phyloP scores from a whole-genome alignment of 2,113 vertebrate genomes.

The Hydropotes inermis region DNA sequence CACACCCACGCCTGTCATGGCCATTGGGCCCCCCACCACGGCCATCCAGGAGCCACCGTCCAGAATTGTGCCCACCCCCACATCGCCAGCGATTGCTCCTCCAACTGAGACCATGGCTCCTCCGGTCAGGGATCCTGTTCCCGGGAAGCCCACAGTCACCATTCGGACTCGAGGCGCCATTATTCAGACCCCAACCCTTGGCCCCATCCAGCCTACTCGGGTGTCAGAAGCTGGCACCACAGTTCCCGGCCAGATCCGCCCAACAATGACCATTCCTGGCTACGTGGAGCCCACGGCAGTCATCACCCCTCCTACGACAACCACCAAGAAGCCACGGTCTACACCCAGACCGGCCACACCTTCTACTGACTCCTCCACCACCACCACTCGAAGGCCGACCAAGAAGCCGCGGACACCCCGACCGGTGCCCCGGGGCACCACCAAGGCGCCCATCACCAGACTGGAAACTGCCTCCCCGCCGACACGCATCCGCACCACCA shows the following conservation, averaged over 20 bases:
- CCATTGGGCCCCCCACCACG: slow-evolving; percentile 89
- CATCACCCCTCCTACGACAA: slow-evolving; percentile 86
- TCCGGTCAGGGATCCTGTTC: slow-evolving; percentile 92
- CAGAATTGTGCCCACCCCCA: slow-evolving; percentile 92
- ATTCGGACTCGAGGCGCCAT: slow-evolving; percentile 92
- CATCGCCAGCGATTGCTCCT: slow-evolving; percentile 90
- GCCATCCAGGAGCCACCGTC: slow-evolving; percentile 88
- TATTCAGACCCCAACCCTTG: slow-evolving; percentile 91
- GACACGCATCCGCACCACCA: slow-evolving; percentile 84
- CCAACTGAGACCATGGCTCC: slow-evolving; percentile 89
- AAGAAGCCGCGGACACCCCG: slow-evolving; percentile 86
- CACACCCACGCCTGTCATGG: slow-evolving; percentile 93
- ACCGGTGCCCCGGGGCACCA: slow-evolving; percentile 78
- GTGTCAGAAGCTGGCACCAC: slow-evolving; percentile 88
- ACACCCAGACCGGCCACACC: slow-evolving; percentile 83
- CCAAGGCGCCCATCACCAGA: slow-evolving; percentile 85
- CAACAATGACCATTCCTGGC: slow-evolving; percentile 88
- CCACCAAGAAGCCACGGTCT: slow-evolving; percentile 90
- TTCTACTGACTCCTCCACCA: slow-evolving; percentile 84
- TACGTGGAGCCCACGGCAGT: slow-evolving; percentile 89
- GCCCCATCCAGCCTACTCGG: slow-evolving; percentile 92
- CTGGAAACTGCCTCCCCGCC: slow-evolving; percentile 87
- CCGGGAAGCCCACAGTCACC: slow-evolving; percentile 91
- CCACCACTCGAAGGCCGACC: slow-evolving; percentile 84
- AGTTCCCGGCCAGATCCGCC: slow-evolving; percentile 84